These are phyloP conservation scores for Drosophila cardini DNA, from an alignment of 1,140 invertebrate species.

Conservation along the genomic window DNA sequence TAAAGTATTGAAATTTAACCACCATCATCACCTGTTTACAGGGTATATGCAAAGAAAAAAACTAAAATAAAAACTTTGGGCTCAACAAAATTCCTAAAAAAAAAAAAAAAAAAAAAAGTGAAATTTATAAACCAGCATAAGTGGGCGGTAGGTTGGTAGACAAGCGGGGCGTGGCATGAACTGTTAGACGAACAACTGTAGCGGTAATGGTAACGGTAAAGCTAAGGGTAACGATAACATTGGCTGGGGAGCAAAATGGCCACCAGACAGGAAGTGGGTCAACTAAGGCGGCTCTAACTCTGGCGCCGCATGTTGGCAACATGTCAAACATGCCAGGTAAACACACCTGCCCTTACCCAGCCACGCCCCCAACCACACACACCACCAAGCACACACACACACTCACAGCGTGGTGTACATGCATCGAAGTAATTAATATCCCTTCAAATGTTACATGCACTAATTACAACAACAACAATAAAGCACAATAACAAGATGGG, in stretches of 20 bases:
- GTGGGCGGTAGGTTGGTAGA: neutral
- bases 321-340: constrained; percentile 59
- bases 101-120: constrained; percentile 1
- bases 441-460: constrained; percentile 77
- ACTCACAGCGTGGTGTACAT: constrained; percentile 29
- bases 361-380: constrained; percentile 14
- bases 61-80: constrained; percentile 25
- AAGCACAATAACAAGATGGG: constrained; percentile 32
- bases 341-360: constrained; percentile 25
- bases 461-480: constrained; percentile 71
- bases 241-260: constrained; percentile 14
- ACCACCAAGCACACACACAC: constrained; percentile 30
- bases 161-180: neutral
- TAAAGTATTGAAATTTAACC: neutral
- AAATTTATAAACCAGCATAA: constrained; percentile 39
- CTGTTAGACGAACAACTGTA: constrained; percentile 11
- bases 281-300: constrained; percentile 36
- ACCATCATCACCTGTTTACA: neutral
- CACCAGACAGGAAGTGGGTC: constrained; percentile 60
- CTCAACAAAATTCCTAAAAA: constrained; percentile 30
- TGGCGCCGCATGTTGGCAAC: constrained; percentile 54
- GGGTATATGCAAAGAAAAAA: constrained; percentile 22
- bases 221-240: neutral
- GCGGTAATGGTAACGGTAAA: neutral
- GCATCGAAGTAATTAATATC: constrained; percentile 80